These are phyloP conservation scores for Agonopterix heracliana DNA, from an alignment of 2,888 invertebrate species.

Conservation along the genomic window DNA sequence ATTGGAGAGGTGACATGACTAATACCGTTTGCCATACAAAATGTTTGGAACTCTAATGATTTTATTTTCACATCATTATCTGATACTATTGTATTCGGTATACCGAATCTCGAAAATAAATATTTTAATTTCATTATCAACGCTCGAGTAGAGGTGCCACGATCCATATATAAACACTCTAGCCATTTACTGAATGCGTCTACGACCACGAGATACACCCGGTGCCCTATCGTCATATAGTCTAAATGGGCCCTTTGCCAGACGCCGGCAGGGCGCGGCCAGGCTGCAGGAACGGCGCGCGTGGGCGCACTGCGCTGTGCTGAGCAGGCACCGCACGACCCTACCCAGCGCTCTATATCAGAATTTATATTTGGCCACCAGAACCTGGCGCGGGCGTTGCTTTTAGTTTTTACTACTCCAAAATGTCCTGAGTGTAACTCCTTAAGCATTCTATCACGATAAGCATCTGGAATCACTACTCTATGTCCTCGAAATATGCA, in stretches of 20 bases:
- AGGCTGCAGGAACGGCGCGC: slow-evolving; percentile 14
- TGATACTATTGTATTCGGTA: no score
- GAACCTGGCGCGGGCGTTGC: neutral
- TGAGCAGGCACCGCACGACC: neutral
- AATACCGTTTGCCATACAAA: no score
- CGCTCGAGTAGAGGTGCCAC: slow-evolving; percentile 4
- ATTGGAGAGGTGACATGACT: no score
- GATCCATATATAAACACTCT: slow-evolving; percentile 11
- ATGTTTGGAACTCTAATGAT: no score
- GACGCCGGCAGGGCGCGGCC: slow-evolving; percentile 9
- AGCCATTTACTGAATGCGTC: no score
- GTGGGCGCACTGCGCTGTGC: slow-evolving; percentile 6
- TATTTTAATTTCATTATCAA: slow-evolving; percentile 8
- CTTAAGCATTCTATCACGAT: neutral
- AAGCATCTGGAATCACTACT: neutral
- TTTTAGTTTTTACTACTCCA: slow-evolving; percentile 6
- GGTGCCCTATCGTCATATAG: slow-evolving; percentile 9
- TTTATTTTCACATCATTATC: no score
- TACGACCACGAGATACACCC: slow-evolving; percentile 9
- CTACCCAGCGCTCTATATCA: neutral
- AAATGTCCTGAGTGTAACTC: slow-evolving; percentile 13
- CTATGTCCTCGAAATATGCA: neutral
- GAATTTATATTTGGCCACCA: neutral
- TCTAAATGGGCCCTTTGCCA: slow-evolving; percentile 16
- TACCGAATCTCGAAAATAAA: no score